Base-by-base conservation (phyloP, 2,888 invertebrate genomes). In the Cosmia trapezina region DNA sequence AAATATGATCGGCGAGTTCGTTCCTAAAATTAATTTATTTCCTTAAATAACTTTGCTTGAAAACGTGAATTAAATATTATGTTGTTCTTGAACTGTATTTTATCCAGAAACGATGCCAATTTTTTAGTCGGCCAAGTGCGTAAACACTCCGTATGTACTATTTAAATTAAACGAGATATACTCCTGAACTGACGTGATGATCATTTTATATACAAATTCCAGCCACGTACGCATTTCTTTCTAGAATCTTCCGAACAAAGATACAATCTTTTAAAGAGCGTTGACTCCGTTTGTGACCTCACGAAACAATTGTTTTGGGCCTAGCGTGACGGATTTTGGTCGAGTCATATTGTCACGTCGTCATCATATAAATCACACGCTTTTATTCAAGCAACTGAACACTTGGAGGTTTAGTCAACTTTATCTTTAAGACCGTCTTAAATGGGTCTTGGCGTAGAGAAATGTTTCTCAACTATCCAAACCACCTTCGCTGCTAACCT, bases 401-500 rank as follows among this genome's bases (percentile, higher is more conserved):
- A 60, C 54, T 73, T 69, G 77, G 57, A 80, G 70, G 79, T 76
- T 74, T 77, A 83, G 66, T 81, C 72, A 76, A 83, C 72, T 80
- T 67, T 76, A 80, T 78, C 80, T 81, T 78, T 68, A 69, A 68
- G 71, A 74, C 77, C 45, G 66, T 78, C 61, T 28, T 76, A 87
- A 87, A 87, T 86, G 84, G 83, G 84, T 88, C 86, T 86, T 82
- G 88, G 88, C 85, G 89, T 89, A 88, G 88, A 89, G 87, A 91
- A 90, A 87, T 91, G 91, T 94, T 94, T 92, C 92, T 90, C 84
- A 92, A 91, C 90, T 90, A 93, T 91, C 91, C 89, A 85, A 91
- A 90, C 91, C 89, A 91, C 94, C 93, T 95, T 94, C 93, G 90
- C 91, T 89, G 80, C 82, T 91, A 92, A 92, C 95, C 95, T 94